Base-by-base conservation (phyloP, 1,140 invertebrate genomes). In the Sycophaga agraensis region DNA sequence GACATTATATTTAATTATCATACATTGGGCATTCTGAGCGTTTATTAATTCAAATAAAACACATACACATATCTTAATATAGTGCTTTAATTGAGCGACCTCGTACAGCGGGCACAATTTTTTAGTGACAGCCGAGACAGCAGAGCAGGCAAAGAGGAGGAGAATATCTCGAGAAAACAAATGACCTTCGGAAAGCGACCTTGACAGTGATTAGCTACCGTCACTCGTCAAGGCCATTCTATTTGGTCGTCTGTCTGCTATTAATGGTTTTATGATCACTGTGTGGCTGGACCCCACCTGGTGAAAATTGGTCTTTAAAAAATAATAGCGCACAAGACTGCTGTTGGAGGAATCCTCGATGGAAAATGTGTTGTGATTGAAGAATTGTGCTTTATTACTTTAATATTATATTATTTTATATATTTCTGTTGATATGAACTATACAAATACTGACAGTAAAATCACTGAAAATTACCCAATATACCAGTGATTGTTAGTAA, bases 151-250 rank as follows among this genome's bases (percentile, higher is more conserved):
- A 63, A 81, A 80, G 73, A 73, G 79, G 72, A 78, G 79, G 70
- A 76, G 77, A 78, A 80, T 80, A 80, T 80, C 77, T 63, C 78
- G 79, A 73, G 79, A 81, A 75, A 80, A 76, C 76, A 80, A 81
- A 80, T 81, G 78, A 81, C 79, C 78, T 77, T 80, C 78, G 74
- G 79, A 74, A 78, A 80, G 78, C 71, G 78, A 81, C 75, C 78
- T 81, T 81, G 79, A 80, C 78, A 81, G 79, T 76, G 79, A 81
- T 81, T 81, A 81, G 79, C 79, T 78, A 81, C 68, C 73, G 75
- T 79, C 71, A 71, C 78, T 78, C 63, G 77, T 81, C 78, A 80
- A 80, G 79, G 78, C 77, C 70, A 72, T 66, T 73, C 68, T 73
- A 66, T 74, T 71, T 73, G 70, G 71, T 75, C 73, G 65, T 76